Evolutionary conservation across 2,797 vertebrate species (phyloP), one percentile per base, ranked within the genome.

Genomic region (Semotilus atromaculatus): DNA sequence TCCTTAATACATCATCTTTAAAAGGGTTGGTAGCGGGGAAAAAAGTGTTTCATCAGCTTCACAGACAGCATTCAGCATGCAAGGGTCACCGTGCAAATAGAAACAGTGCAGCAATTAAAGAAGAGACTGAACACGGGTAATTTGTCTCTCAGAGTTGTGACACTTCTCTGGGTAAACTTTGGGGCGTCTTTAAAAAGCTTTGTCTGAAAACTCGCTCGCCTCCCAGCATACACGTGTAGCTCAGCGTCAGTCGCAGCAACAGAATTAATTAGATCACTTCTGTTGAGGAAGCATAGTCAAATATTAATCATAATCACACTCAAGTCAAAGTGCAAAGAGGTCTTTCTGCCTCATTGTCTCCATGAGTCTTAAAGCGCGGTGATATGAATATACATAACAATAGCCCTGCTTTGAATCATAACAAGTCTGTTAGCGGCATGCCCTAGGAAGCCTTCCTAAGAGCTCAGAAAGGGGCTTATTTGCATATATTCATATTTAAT

Each of bases 401-500:
- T 86, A 80, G 85, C 76, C 88, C 90, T 89, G 89, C 89, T 58
- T 90, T 89, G 93, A 90, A 95, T 95, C 86, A 88, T 90, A 94
- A 94, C 93, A 91, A 94, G 93, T 90, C 91, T 86, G 91, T 94
- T 93, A 93, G 87, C 88, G 86, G 86, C 60, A 85, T 88, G 90
- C 88, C 90, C 91, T 90, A 93, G 93, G 92, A 94, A 91, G 91
- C 90, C 86, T 90, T 90, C 89, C 87, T 86, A 81, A 80, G 78
- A 87, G 73, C 90, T 84, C 86, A 82, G 80, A 51, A 73, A 48
- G 87, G 83, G 88, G 86, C 91, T 94, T 91, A 95, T 95, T 95
- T 94, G 94, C 94, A 94, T 94, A 88, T 92, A 93, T 94, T 92
- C 90, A 92, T 93, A 93, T 93, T 93, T 93, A 94, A 93, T 94